These are phyloP conservation scores for Spheniscus mendiculus DNA, from an alignment of 2,113 vertebrate genomes.

Conservation along the genomic window DNA sequence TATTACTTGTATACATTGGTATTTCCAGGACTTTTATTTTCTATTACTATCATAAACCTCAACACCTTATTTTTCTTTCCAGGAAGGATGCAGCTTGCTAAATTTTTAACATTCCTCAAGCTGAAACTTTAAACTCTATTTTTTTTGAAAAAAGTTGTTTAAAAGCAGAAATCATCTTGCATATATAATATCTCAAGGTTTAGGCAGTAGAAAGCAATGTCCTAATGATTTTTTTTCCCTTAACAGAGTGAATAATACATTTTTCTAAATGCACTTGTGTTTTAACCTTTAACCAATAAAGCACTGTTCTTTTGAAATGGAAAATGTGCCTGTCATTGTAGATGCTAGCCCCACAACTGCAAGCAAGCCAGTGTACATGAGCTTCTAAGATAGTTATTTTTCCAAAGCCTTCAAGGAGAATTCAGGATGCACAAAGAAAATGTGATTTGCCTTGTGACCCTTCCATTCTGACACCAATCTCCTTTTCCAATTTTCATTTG, in stretches of 20 bases:
- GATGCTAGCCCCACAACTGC: neutral
- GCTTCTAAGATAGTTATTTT: neutral
- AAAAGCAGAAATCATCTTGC: neutral
- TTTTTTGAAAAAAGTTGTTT: neutral
- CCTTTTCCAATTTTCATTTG: neutral
- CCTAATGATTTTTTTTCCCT: neutral
- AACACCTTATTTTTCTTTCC: neutral
- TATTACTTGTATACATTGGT: neutral
- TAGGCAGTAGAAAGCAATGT: neutral
- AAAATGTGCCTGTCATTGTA: neutral
- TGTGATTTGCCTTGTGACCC: neutral
- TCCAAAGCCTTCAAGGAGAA: neutral
- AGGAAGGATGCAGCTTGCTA: neutral
- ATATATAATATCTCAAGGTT: neutral
- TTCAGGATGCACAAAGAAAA: neutral
- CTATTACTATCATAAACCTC: neutral
- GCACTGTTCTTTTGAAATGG: neutral
- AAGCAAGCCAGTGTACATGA: neutral
- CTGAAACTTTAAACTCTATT: neutral
- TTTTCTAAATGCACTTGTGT: neutral
- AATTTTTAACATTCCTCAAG: neutral
- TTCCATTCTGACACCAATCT: neutral
- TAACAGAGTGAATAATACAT: neutral
- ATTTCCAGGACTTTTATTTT: neutral
- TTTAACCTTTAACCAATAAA: neutral